Conservation (phyloP, 1,140 invertebrate genomes). For the Drosophila chauvacae region DNA sequence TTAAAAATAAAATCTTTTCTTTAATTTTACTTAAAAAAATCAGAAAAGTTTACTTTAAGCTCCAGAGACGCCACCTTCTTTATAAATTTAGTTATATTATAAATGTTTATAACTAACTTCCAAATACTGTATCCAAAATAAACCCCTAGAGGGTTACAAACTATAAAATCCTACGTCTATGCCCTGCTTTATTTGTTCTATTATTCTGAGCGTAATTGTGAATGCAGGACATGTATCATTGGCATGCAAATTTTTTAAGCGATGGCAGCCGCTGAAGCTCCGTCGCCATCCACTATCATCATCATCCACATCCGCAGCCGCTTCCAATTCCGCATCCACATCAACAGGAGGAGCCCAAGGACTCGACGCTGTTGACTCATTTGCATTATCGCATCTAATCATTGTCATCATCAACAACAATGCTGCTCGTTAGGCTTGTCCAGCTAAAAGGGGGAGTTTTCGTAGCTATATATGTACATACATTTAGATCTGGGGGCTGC, state of each 20-base stretch:
- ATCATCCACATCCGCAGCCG: conserved; percentile 8
- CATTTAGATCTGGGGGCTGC: conserved; percentile 3
- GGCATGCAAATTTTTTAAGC: conserved; percentile 68
- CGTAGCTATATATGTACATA: not conserved
- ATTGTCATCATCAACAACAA: conserved; percentile 82
- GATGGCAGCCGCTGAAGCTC: conserved; percentile 11
- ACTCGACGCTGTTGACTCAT: conserved; percentile 61
- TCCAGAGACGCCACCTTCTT: not conserved
- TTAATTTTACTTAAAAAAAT: too few relatives aligned
- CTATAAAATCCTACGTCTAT: not conserved
- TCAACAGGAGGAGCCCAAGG: conserved; percentile 17
- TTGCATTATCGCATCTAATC: conserved; percentile 84
- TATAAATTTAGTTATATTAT: too few relatives aligned
- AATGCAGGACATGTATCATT: conserved; percentile 69
- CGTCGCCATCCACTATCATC: conserved; percentile 15
- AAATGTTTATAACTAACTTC: not conserved
- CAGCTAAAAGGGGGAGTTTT: conserved; percentile 1
- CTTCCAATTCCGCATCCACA: conserved; percentile 5
- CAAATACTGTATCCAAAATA: not conserved
- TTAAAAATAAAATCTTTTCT: too few relatives aligned
- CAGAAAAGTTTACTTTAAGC: too few relatives aligned
- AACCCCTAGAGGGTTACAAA: too few relatives aligned
- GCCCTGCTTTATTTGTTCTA: not conserved
- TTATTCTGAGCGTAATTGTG: conserved; percentile 16
- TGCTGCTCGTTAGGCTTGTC: conserved; percentile 75